phyloP scores from a whole-genome alignment of 2,113 vertebrate genomes.

The Menura novaehollandiae region DNA sequence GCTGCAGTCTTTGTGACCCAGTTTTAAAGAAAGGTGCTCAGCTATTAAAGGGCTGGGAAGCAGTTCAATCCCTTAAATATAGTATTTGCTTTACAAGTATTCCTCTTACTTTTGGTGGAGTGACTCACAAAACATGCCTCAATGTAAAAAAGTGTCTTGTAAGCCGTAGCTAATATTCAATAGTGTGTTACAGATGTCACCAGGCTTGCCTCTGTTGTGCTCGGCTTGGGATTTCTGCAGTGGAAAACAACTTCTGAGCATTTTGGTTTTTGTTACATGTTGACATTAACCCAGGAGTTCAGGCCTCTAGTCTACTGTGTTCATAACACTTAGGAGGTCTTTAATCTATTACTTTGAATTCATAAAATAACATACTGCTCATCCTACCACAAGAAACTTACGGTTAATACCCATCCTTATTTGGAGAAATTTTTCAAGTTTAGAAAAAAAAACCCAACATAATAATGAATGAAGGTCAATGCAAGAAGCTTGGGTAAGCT shows the following conservation, averaged over 20 bases:
- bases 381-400: background rate
- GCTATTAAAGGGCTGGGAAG: background rate
- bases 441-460: accelerated
- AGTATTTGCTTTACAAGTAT: background rate
- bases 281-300: background rate
- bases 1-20: background rate
- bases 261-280: background rate
- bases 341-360: background rate
- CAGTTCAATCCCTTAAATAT: background rate
- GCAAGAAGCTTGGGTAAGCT: background rate
- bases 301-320: background rate
- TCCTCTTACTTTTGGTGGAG: background rate
- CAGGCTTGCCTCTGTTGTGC: background rate
- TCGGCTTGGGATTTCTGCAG: background rate
- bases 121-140: background rate
- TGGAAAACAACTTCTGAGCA: background rate
- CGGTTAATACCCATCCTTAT: background rate
- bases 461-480: background rate
- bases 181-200: background rate
- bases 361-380: background rate
- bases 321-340: background rate
- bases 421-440: background rate
- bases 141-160: background rate
- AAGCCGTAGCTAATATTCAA: background rate
- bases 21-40: background rate